A percentile compares a stretch with the other conserved stretches of the same genome.
phyloP scores from a whole-genome alignment of 2,888 invertebrate genomes.

The Mythimna vitellina region DNA sequence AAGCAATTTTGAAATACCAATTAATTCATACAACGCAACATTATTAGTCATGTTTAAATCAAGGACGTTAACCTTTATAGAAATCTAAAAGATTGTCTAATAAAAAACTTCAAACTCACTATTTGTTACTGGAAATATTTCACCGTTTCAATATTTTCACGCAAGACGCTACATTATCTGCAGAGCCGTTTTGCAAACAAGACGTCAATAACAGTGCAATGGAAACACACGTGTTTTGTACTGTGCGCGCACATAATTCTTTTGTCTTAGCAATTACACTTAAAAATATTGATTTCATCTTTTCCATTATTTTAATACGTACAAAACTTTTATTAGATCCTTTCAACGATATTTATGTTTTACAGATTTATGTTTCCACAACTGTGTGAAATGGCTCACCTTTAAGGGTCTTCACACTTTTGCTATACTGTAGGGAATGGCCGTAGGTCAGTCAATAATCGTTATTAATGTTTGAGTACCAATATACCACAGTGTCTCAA shows the following conservation, averaged over 20 bases:
- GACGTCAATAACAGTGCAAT: constrained; percentile 65
- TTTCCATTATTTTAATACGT: constrained; percentile 76
- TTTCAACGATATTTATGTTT: constrained; percentile 57
- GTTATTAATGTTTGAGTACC: constrained; percentile 18
- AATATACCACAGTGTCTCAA: no score
- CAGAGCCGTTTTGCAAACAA: constrained; percentile 37
- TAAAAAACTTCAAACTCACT: no score
- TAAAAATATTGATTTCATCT: constrained; percentile 88
- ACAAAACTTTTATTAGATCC: constrained; percentile 65
- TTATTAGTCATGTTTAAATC: no score
- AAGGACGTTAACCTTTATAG: no score
- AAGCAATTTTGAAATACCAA: no score
- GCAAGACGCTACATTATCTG: neutral
- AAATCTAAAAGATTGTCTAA: no score
- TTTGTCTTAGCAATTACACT: constrained; percentile 88
- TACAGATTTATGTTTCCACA: constrained; percentile 57
- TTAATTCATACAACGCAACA: no score
- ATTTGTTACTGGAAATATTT: neutral
- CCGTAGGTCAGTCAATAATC: neutral
- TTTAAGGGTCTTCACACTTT: constrained; percentile 32
- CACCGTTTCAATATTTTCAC: neutral
- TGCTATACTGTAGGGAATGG: neutral
- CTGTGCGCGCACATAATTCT: constrained; percentile 84
- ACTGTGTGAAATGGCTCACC: constrained; percentile 60
- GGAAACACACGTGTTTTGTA: constrained; percentile 76